These are phyloP conservation scores for Aspiorhynchus laticeps DNA, from an alignment of 2,113 vertebrate species.

Conservation along the genomic window DNA sequence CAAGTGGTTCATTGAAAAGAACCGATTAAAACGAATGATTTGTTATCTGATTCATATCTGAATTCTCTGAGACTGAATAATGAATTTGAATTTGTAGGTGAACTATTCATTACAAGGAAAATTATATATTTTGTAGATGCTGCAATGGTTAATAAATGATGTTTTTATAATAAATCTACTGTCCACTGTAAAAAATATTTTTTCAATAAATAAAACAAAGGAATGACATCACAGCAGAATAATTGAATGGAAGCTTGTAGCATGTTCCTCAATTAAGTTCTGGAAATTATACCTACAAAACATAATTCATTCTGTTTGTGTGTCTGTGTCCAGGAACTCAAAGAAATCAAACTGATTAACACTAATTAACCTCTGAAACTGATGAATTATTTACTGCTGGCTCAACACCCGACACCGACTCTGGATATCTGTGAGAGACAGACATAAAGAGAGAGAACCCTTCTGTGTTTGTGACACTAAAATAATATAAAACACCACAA, in stretches of 20 bases:
- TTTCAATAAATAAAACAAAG: background rate
- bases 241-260: background rate
- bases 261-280: background rate
- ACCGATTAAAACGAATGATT: background rate
- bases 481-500: background rate
- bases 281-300: background rate
- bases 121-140: background rate
- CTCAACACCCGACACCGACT: background rate
- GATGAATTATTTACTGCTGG: conserved; percentile 42
- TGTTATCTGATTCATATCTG: background rate
- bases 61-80: background rate
- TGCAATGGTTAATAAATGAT: background rate
- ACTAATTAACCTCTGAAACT: conserved; percentile 42
- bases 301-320: too few species aligned
- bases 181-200: background rate
- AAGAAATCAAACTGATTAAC: conserved; percentile 40
- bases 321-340: background rate
- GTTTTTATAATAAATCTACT: background rate
- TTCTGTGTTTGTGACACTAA: background rate
- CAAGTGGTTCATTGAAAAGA: background rate
- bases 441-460: background rate
- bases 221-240: background rate
- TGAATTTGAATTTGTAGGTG: background rate
- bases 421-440: background rate
- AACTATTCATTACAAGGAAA: background rate